These are phyloP conservation scores for Danio choprae DNA, from an alignment of 2,797 vertebrate genomes.

Conservation along the genomic window DNA sequence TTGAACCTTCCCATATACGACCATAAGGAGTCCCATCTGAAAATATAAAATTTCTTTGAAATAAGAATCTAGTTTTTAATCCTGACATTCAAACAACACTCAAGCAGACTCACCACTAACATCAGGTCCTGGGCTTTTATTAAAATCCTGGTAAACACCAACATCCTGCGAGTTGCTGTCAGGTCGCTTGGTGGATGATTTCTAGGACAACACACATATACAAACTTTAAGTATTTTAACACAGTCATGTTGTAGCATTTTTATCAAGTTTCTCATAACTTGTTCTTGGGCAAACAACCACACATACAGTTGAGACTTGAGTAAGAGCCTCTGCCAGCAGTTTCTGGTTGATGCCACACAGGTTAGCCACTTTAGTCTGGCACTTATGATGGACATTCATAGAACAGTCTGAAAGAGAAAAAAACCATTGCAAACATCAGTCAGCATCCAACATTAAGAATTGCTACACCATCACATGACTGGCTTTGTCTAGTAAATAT, in stretches of 20 bases:
- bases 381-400: conserved; percentile 99
- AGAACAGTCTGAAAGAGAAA: conserved; percentile 82
- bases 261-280: not conserved
- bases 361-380: conserved; percentile 96
- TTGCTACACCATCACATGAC: not conserved
- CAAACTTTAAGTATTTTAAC: not conserved
- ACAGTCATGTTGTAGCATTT: not conserved
- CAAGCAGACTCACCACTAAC: conserved; percentile 68
- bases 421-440: conserved; percentile 2
- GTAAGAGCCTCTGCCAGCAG: conserved; percentile 94
- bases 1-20: conserved; percentile 87
- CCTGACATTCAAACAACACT: not conserved
- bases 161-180: conserved; percentile 81
- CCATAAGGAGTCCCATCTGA: conserved; percentile 83
- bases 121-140: conserved; percentile 77
- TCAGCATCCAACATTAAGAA: not conserved
- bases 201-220: conserved; percentile 72
- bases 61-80: not conserved
- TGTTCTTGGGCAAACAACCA: not conserved
- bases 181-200: conserved; percentile 80
- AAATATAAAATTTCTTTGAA: conserved; percentile 9
- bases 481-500: not conserved
- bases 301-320: conserved; percentile 90
- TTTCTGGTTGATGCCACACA: conserved; percentile 99
- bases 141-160: conserved; percentile 91